These are phyloP conservation scores for Kryptolebias marmoratus DNA, from an alignment of 2,113 vertebrate genomes.

Conservation along the genomic window DNA sequence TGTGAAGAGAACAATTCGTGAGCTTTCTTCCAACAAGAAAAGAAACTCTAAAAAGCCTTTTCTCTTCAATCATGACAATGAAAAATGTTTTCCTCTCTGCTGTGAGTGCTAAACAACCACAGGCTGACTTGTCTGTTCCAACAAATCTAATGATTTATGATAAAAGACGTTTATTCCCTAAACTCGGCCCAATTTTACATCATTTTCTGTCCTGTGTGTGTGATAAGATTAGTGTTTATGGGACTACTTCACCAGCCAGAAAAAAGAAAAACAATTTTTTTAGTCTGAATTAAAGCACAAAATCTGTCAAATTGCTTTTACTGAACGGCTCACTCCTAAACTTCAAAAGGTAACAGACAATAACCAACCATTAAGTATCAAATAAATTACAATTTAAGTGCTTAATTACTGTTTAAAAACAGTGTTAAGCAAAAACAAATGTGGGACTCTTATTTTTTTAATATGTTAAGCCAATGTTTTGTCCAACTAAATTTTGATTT, in stretches of 20 bases:
- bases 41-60: constrained; percentile 6
- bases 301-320: background rate
- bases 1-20: constrained; percentile 9
- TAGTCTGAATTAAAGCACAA: background rate
- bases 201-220: background rate
- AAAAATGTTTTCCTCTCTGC: background rate
- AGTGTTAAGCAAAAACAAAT: background rate
- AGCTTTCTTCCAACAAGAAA: constrained; percentile 7
- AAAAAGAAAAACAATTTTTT: background rate
- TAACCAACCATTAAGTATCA: too few species aligned
- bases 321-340: background rate
- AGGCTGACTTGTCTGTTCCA: constrained; percentile 18
- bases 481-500: background rate
- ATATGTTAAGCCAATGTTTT: background rate
- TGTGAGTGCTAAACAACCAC: background rate
- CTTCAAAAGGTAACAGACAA: background rate
- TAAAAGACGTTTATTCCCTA: background rate
- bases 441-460: background rate
- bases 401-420: background rate
- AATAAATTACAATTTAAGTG: background rate
- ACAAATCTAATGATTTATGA: background rate
- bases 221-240: constrained; percentile 1
- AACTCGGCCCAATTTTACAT: background rate
- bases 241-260: background rate
- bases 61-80: background rate